Evolutionary conservation across 2,113 vertebrate genomes (phyloP).

Genomic region (Cinclus mexicanus): DNA sequence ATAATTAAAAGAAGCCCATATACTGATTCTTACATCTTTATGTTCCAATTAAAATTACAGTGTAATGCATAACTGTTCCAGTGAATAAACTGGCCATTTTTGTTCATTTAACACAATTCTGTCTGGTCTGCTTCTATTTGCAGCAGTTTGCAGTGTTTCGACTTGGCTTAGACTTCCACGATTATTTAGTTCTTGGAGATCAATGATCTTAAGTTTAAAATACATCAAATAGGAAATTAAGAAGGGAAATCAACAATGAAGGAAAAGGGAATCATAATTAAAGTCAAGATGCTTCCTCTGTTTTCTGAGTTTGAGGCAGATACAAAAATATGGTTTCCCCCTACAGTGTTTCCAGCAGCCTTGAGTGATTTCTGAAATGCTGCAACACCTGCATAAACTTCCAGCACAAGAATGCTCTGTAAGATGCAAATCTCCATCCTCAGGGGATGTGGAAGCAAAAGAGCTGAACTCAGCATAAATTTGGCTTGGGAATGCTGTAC

Average conservation of each 20-base stretch:
- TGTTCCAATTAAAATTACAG: slow-evolving; percentile 74
- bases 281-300: background rate
- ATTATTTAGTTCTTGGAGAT: background rate
- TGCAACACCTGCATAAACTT: background rate
- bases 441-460: background rate
- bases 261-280: background rate
- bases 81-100: slow-evolving; percentile 80
- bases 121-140: slow-evolving; percentile 43
- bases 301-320: background rate
- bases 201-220: background rate
- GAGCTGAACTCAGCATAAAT: background rate
- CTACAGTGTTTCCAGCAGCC: background rate
- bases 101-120: slow-evolving; percentile 72
- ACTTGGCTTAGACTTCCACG: background rate
- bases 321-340: background rate
- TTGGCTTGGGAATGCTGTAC: background rate
- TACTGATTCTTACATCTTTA: slow-evolving; percentile 72
- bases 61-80: slow-evolving; percentile 79
- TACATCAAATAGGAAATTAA: background rate
- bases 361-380: background rate
- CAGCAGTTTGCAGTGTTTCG: background rate
- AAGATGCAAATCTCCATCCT: background rate
- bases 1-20: slow-evolving; percentile 65
- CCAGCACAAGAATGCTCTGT: background rate
- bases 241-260: background rate